Percentiles rank a stretch among this genome's conserved stretches.
Evolutionary conservation across 2,888 invertebrate genomes (phyloP).

Genomic region (Drosophila ezoana): DNA sequence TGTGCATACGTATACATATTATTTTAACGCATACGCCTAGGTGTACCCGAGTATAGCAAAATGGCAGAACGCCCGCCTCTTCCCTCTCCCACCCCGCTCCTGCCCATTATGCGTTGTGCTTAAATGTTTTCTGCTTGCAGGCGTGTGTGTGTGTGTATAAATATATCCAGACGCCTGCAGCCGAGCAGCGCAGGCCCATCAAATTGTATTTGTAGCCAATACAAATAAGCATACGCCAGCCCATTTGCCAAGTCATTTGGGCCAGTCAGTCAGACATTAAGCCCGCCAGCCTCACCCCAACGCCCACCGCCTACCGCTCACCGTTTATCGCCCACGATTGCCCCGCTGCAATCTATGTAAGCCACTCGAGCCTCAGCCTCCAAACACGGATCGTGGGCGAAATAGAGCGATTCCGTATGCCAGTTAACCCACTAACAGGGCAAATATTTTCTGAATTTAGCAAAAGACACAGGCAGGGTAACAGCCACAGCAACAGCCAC

Average conservation of each 20-base stretch:
- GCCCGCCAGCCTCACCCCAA: slow-evolving; percentile 35
- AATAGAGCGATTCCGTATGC: slow-evolving; percentile 70
- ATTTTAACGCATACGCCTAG: slow-evolving; percentile 79
- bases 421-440: slow-evolving; percentile 74
- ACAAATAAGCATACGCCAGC: slow-evolving; percentile 79
- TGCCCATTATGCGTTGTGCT: slow-evolving; percentile 41
- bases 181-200: slow-evolving; percentile 48
- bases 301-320: not conserved
- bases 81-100: not conserved
- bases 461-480: slow-evolving; percentile 12
- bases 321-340: slow-evolving; percentile 1
- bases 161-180: slow-evolving; percentile 66
- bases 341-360: slow-evolving; percentile 47
- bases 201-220: slow-evolving; percentile 80
- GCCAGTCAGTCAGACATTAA: slow-evolving; percentile 65
- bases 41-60: slow-evolving; percentile 56
- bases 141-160: slow-evolving; percentile 63
- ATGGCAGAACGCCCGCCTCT: slow-evolving; percentile 7
- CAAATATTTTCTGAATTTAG: slow-evolving; percentile 52
- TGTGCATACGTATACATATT: slow-evolving; percentile 74
- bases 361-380: slow-evolving; percentile 33
- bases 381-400: slow-evolving; percentile 30
- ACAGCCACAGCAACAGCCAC: slow-evolving; percentile 10
- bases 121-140: slow-evolving; percentile 69
- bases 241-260: slow-evolving; percentile 74